phyloP scores from a whole-genome alignment of 2,113 vertebrate species.

The Apeltes quadracus region DNA sequence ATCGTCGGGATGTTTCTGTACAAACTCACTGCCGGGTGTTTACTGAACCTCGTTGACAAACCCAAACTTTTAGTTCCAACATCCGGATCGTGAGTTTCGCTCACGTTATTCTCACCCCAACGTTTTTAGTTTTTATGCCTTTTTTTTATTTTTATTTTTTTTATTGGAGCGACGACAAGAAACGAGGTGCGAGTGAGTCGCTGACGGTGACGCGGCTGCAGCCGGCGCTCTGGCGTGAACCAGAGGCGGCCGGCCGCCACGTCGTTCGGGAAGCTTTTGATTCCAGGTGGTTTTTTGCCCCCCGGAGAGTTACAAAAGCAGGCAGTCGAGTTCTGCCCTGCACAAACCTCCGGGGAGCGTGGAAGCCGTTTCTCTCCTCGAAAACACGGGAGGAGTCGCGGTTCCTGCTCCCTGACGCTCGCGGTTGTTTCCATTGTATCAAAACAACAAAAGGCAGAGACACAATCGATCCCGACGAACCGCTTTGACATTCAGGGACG shows the following conservation, averaged over 20 bases:
- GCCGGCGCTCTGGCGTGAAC: not conserved
- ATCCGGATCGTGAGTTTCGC: not conserved
- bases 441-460: not conserved
- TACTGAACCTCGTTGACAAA: not conserved
- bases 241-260: not conserved
- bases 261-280: not conserved
- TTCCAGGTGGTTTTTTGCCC: not conserved
- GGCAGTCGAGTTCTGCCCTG: not conserved
- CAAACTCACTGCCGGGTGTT: not conserved
- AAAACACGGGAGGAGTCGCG: not conserved
- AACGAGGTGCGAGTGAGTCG: not conserved
- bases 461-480: not conserved
- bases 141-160: not conserved
- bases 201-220: not conserved
- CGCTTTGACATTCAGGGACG: slow-evolving; percentile 15
- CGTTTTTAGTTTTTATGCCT: not conserved
- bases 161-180: not conserved
- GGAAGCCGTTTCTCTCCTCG: not conserved
- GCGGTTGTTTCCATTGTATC: not conserved
- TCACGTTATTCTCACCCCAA: not conserved
- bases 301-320: not conserved
- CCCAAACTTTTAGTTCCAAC: slow-evolving; percentile 1
- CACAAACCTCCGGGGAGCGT: too few species aligned
- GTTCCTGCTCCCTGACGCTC: slow-evolving; percentile 29
- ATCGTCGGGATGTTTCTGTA: slow-evolving; percentile 1